phyloP scores from a whole-genome alignment of 2,113 vertebrate genomes.

The Amia ocellicauda region DNA sequence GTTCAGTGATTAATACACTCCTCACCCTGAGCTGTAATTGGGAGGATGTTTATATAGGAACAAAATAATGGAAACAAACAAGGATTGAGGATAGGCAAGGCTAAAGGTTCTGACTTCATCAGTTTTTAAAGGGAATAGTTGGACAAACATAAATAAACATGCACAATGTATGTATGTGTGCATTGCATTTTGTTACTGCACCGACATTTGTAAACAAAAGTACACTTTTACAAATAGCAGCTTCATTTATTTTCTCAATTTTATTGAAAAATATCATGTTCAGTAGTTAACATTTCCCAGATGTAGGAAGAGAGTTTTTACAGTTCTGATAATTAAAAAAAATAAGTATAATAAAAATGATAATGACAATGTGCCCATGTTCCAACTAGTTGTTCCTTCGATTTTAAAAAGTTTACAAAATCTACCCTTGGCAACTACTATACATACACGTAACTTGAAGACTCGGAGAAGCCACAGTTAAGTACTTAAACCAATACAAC shows the following conservation, averaged over 20 bases:
- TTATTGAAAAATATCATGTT: not conserved
- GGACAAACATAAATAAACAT: not conserved
- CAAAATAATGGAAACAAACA: not conserved
- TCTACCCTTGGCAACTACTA: not conserved
- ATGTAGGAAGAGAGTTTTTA: conserved; percentile 4
- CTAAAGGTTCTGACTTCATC: not conserved
- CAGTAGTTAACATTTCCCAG: conserved; percentile 18
- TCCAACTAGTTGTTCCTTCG: not conserved
- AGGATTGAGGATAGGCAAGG: not conserved
- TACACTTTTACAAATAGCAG: not conserved
- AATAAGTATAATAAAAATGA: not conserved
- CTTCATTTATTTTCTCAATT: not conserved
- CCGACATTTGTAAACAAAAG: conserved; percentile 1
- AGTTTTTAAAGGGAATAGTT: not conserved
- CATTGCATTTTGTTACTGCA: too few relatives aligned
- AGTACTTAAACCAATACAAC: too few relatives aligned
- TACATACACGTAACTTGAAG: not conserved
- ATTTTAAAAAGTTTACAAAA: conserved; percentile 10
- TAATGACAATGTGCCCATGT: not conserved
- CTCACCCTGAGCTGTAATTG: not conserved
- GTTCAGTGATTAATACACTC: not conserved
- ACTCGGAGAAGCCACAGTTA: too few relatives aligned
- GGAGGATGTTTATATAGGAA: not conserved
- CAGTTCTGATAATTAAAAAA: conserved; percentile 6
- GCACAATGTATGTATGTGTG: too few relatives aligned